A percentile compares a stretch with the other conserved stretches of the same genome.
phyloP scores from a whole-genome alignment of 2,113 vertebrate species.

The Rhombomys opimus region DNA sequence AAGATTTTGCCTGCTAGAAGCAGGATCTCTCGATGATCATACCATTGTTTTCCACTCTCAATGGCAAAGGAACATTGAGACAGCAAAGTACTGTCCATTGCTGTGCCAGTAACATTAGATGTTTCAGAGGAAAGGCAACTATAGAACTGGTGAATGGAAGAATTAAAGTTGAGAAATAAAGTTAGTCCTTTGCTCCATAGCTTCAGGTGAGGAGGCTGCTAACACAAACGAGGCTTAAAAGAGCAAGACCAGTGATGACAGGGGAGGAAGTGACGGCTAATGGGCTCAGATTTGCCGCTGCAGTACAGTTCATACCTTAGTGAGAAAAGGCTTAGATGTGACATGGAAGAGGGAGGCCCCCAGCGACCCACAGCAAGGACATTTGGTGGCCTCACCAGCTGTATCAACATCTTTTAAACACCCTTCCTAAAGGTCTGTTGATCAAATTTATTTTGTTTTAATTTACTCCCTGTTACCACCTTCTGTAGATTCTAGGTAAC shows the following conservation, averaged over 20 bases:
- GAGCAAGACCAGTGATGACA: not conserved
- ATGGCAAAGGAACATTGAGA: not conserved
- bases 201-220: not conserved
- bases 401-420: not conserved
- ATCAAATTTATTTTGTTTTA: slow-evolving; percentile 23
- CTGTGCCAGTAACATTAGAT: not conserved
- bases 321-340: not conserved
- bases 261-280: not conserved
- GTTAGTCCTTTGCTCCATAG: not conserved
- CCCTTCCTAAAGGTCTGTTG: not conserved
- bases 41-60: not conserved
- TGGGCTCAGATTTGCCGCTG: not conserved
- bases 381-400: not conserved
- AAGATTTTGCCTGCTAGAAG: not conserved
- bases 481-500: slow-evolving; percentile 1
- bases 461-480: not conserved
- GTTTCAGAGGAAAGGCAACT: not conserved
- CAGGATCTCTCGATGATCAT: not conserved
- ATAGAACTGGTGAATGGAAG: not conserved
- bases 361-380: not conserved
- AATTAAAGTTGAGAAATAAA: slow-evolving; percentile 8
- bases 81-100: not conserved
- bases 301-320: not conserved
- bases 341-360: not conserved
- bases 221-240: not conserved